These are phyloP conservation scores for Dendrolimus kikuchii DNA, from an alignment of 1,140 invertebrate genomes.

Conservation along the genomic window DNA sequence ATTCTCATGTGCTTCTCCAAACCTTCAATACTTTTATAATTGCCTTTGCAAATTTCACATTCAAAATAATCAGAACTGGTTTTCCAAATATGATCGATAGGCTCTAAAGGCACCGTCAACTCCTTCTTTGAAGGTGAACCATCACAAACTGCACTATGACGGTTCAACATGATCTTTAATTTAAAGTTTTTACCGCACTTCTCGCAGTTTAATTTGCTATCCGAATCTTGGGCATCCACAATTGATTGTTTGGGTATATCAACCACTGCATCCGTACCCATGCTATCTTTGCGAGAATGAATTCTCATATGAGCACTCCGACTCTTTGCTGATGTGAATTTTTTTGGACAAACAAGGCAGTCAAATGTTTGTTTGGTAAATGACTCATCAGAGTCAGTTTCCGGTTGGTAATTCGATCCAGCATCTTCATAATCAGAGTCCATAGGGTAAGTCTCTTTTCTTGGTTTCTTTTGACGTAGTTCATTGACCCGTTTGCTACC, in stretches of 20 bases:
- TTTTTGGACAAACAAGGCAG: constrained; percentile 48
- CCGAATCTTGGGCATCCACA: constrained; percentile 35
- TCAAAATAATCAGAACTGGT: constrained; percentile 11
- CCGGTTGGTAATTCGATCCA: constrained; percentile 17
- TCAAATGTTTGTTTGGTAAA: constrained; percentile 27
- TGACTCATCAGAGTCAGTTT: constrained; percentile 55
- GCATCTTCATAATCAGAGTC: constrained; percentile 1
- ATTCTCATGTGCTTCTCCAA: constrained; percentile 53
- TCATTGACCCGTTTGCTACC: background rate
- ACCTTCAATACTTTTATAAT: constrained; percentile 45
- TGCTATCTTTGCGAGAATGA: constrained; percentile 21
- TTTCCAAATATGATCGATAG: constrained; percentile 27
- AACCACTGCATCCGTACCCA: constrained; percentile 11
- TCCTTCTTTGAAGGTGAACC: constrained; percentile 28
- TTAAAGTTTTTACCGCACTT: constrained; percentile 62
- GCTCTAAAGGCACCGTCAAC: constrained; percentile 41
- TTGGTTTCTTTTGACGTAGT: constrained; percentile 19
- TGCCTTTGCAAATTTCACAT: constrained; percentile 42
- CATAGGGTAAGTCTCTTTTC: background rate
- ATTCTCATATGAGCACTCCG: constrained; percentile 31
- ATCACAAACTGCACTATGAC: constrained; percentile 33
- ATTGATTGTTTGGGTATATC: constrained; percentile 19
- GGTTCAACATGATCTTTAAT: constrained; percentile 55
- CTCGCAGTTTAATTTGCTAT: constrained; percentile 46
- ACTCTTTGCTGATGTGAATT: constrained; percentile 32